A percentile compares a stretch with the other conserved stretches of the same genome.
Evolutionary conservation across 2,113 vertebrate genomes (phyloP).

Genomic region (Chaetodon auriga): DNA sequence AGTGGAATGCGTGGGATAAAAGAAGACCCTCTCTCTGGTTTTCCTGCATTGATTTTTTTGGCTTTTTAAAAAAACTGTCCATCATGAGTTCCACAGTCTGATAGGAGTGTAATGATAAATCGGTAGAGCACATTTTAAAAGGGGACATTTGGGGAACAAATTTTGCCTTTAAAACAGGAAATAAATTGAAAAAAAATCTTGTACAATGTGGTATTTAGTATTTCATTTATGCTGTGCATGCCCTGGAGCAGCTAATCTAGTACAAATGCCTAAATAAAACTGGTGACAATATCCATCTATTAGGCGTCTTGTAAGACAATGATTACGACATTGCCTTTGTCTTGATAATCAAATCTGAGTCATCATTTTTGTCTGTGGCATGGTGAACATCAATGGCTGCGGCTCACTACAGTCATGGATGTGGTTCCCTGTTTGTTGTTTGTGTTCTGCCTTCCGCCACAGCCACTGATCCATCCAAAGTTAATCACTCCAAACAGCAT

Average conservation of each 20-base stretch:
- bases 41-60: too few species aligned
- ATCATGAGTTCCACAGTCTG: not conserved
- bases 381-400: constrained; percentile 41
- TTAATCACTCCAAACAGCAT: constrained; percentile 84
- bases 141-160: not conserved
- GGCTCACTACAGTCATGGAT: constrained; percentile 34
- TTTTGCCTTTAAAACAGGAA: not conserved
- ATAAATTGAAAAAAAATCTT: not conserved
- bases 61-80: not conserved
- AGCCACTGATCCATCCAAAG: constrained; percentile 79
- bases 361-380: constrained; percentile 12
- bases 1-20: not conserved
- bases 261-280: not conserved
- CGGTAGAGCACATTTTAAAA: not conserved
- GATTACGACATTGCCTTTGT: not conserved
- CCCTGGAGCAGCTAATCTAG: not conserved
- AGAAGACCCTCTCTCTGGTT: not conserved
- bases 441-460: constrained; percentile 73
- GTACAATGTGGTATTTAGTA: not conserved
- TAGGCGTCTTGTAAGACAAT: not conserved
- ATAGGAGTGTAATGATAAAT: not conserved
- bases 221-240: not conserved
- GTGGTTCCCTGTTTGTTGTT: constrained; percentile 72
- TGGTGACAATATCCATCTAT: not conserved
- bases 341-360: constrained; percentile 30